Conservation (phyloP, 2,888 invertebrate species). For the Cotesia congregata region DNA sequence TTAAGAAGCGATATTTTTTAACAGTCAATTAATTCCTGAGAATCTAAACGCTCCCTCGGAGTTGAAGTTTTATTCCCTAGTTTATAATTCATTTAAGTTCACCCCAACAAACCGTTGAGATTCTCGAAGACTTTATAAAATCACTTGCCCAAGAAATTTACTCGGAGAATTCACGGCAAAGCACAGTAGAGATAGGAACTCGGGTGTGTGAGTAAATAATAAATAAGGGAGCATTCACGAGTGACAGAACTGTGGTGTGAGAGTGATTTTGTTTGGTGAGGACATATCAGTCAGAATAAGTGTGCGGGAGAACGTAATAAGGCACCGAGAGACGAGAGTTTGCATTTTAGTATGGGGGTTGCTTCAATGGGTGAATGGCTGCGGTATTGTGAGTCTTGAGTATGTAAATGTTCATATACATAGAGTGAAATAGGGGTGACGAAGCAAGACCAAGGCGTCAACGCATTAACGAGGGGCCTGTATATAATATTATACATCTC, state of each 20-base stretch:
- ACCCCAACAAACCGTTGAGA: neutral
- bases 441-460: conserved; percentile 52
- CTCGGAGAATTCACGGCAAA: neutral
- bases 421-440: conserved; percentile 18
- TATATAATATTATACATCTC: neutral
- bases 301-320: neutral
- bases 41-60: neutral
- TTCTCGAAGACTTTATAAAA: neutral
- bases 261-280: conserved; percentile 15
- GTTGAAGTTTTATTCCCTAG: neutral
- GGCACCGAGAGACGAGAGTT: neutral
- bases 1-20: neutral
- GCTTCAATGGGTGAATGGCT: neutral
- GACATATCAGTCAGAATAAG: conserved; percentile 21
- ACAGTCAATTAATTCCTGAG: neutral
- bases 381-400: neutral
- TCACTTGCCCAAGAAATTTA: conserved; percentile 5
- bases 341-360: neutral
- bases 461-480: conserved; percentile 57
- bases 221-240: conserved; percentile 22
- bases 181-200: neutral
- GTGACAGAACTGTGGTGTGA: conserved; percentile 6
- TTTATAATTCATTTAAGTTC: neutral
- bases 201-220: conserved; percentile 14
- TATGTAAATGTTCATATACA: conserved; percentile 28